Percentiles rank a stretch among this genome's conserved stretches.
Conservation (phyloP, 2,888 invertebrate species). For the Macrophya annulata region DNA sequence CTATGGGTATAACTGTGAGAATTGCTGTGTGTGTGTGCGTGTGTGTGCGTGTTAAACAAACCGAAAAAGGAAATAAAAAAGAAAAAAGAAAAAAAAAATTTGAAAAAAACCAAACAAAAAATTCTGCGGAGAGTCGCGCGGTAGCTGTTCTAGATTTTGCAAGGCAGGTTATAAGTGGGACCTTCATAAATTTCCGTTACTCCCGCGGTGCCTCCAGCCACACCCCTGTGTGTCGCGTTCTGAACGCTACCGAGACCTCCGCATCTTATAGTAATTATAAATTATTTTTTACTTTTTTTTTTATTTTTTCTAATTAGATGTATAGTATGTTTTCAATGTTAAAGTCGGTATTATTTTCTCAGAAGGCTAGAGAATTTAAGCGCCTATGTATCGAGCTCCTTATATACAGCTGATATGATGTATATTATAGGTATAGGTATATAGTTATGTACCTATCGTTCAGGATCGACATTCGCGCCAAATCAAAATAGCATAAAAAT, state of each 20-base stretch:
- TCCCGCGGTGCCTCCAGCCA: slow-evolving; percentile 36
- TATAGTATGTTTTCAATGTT: neutral
- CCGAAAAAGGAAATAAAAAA: neutral
- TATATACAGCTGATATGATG: too few species aligned
- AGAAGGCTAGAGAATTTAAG: too few species aligned
- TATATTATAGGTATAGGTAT: too few species aligned
- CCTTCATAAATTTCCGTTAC: slow-evolving; percentile 55
- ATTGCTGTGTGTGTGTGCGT: neutral
- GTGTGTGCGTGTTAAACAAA: neutral
- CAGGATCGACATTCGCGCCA: too few species aligned
- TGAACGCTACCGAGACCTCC: neutral
- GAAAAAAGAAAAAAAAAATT: neutral
- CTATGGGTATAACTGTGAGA: neutral
- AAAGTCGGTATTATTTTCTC: neutral
- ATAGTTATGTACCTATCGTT: too few species aligned
- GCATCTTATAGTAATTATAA: slow-evolving; percentile 11
- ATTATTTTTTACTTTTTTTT: neutral
- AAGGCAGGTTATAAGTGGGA: slow-evolving; percentile 46
- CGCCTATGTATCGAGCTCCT: too few species aligned
- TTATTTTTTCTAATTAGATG: neutral
- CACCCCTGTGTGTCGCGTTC: slow-evolving; percentile 41
- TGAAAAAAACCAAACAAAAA: neutral
- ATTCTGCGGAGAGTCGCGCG: slow-evolving; percentile 12
- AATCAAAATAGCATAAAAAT: neutral
- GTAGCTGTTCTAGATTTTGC: slow-evolving; percentile 38